These are phyloP conservation scores for Lagodon rhomboides DNA, from an alignment of 2,797 vertebrate genomes.

Conservation along the genomic window DNA sequence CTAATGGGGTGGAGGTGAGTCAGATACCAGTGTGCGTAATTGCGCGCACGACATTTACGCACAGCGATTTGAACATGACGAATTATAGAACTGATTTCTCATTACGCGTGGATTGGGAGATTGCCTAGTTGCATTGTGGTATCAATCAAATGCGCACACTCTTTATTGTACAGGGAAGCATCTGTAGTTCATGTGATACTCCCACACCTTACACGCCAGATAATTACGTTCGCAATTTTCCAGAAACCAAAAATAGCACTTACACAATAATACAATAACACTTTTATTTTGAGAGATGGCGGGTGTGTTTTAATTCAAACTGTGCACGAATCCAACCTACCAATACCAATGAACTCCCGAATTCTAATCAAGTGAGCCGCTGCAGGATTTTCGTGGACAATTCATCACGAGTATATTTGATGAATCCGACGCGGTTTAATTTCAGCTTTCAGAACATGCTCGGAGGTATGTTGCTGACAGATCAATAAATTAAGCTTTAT, in stretches of 20 bases:
- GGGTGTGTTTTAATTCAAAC: background rate
- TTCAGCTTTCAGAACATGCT: constrained; percentile 28
- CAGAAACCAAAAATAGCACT: background rate
- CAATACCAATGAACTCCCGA: background rate
- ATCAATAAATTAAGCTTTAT: no score
- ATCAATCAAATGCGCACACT: background rate
- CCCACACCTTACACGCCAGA: background rate
- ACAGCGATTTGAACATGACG: background rate
- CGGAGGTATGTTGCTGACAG: background rate
- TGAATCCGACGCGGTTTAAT: background rate
- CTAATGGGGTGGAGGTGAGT: background rate
- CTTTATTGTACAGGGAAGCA: background rate
- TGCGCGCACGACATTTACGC: background rate
- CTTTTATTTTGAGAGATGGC: no score
- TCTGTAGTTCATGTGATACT: background rate
- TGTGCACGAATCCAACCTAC: background rate
- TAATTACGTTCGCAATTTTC: background rate
- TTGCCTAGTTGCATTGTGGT: no score
- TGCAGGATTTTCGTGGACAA: background rate
- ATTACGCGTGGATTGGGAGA: no score
- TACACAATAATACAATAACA: no score
- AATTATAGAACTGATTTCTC: no score
- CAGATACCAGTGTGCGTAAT: background rate
- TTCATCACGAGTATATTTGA: background rate
- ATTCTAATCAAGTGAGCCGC: background rate